These are phyloP conservation scores for Solen grandis DNA, from an alignment of 1,140 invertebrate genomes.

Conservation along the genomic window DNA sequence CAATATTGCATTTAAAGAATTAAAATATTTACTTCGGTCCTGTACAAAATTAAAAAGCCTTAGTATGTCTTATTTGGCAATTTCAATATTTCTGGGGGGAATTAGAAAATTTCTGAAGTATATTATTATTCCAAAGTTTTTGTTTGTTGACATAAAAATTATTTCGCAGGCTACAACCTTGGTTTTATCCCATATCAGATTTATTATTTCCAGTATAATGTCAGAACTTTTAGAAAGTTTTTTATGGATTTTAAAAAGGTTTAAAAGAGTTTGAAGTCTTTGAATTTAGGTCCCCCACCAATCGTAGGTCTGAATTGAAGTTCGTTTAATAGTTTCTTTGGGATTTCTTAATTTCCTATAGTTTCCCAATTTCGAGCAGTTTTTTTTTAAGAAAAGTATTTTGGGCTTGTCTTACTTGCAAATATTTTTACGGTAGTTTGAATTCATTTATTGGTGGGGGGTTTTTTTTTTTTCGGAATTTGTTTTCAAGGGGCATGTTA, in stretches of 20 bases:
- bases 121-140: neutral
- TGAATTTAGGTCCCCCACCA: slow-evolving; percentile 13
- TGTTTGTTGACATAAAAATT: neutral
- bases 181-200: neutral
- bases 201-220: slow-evolving; percentile 2
- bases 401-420: neutral
- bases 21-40: neutral
- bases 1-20: neutral
- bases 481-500: slow-evolving; percentile 6
- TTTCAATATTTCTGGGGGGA: no score
- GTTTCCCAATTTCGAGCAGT: neutral
- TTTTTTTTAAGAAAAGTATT: slow-evolving; percentile 14
- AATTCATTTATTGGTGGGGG: slow-evolving; percentile 14
- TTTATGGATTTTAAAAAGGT: neutral
- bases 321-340: neutral
- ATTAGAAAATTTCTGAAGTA: no score
- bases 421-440: neutral
- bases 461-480: neutral
- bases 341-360: slow-evolving; percentile 8
- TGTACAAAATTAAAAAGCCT: neutral
- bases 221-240: neutral
- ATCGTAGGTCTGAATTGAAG: neutral
- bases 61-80: no score
- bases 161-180: neutral
- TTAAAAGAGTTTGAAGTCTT: slow-evolving; percentile 2